These are phyloP conservation scores for Bombus confusus DNA, from an alignment of 1,140 invertebrate genomes.

Conservation along the genomic window DNA sequence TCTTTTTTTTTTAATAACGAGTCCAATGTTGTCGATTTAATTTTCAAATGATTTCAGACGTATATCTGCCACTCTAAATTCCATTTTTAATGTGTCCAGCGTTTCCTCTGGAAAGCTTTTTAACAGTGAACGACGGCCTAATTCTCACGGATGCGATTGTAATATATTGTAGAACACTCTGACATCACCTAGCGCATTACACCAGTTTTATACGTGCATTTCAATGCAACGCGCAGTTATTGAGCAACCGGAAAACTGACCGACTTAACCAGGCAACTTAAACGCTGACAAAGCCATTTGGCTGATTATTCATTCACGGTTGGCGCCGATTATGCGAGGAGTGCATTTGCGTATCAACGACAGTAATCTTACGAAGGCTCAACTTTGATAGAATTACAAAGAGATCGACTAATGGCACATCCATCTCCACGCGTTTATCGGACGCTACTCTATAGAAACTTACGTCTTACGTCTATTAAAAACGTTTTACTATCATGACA, in stretches of 20 bases:
- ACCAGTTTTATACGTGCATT: conserved; percentile 1
- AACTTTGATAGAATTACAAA: conserved; percentile 43
- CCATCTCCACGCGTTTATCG: neutral
- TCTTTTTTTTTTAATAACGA: too few relatives aligned
- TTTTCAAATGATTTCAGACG: too few relatives aligned
- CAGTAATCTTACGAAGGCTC: conserved; percentile 37
- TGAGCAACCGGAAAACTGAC: conserved; percentile 58
- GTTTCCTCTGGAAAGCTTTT: too few relatives aligned
- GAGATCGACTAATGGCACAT: conserved; percentile 25
- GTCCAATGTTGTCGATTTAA: too few relatives aligned
- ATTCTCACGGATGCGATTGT: neutral
- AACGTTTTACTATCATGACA: neutral
- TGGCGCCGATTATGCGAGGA: conserved; percentile 40
- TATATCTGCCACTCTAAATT: neutral
- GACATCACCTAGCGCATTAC: conserved; percentile 5
- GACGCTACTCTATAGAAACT: neutral
- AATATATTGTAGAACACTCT: neutral
- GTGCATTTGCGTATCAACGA: conserved; percentile 58
- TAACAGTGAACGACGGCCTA: neutral
- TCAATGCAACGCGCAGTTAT: conserved; percentile 15
- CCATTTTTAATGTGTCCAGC: neutral
- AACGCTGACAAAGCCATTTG: conserved; percentile 45
- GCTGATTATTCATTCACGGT: conserved; percentile 37
- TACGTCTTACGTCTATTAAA: neutral
- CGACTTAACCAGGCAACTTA: conserved; percentile 37